Base-by-base conservation (phyloP, 1,140 invertebrate species). In the Ephestia elutella region DNA sequence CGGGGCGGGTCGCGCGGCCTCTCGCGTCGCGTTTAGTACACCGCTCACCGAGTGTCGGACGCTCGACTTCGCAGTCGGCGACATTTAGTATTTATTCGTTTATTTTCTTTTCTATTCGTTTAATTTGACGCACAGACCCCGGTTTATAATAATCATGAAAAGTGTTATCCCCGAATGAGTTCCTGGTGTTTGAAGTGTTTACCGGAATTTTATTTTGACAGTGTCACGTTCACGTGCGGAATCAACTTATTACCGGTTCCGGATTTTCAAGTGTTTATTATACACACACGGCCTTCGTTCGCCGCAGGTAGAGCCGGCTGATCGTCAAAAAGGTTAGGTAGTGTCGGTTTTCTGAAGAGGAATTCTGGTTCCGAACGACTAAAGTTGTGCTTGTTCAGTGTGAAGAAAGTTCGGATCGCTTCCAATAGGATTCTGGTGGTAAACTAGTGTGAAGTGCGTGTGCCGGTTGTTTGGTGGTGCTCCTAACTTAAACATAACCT, bases 71-170 rank as follows among this genome's bases (percentile, higher is more conserved):
- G 69, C 75, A 81, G 75, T 80, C 80, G 78, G 73, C 82, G 78
- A 85, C 72, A 82, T 44, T 87, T 86, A 82, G 78, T 84, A 84
- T 87, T 87, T n/a, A 79, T 86, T 86, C 82, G 79, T 86, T 87
- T 86, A 83, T 87, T 87, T 87, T 86, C 83, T 87, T 87, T 87
- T 87, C 82, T 85, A 86, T 86, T 87, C 82, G 78, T 87, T 87
- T 86, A 78, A 81, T 86, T 87, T 85, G 68, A 77, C 75, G 74
- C 70, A 78, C 68, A 68, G 67, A 68, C 70, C 68, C 63, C 64
- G 60, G 59, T 72, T 68, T 60, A 25, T 63, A 15, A 66, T 63
- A 71, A 70, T 74, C 67, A 79, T 70, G 70, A 71, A 64, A 86
- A 75, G 73, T 72, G 57, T 66, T 62, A 62, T 65, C 59, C 60